A percentile compares a stretch with the other conserved stretches of the same genome.
These are phyloP conservation scores for Phymanthus crucifer DNA, from an alignment of 92 coral and sea anemone species.

Conservation along the genomic window DNA sequence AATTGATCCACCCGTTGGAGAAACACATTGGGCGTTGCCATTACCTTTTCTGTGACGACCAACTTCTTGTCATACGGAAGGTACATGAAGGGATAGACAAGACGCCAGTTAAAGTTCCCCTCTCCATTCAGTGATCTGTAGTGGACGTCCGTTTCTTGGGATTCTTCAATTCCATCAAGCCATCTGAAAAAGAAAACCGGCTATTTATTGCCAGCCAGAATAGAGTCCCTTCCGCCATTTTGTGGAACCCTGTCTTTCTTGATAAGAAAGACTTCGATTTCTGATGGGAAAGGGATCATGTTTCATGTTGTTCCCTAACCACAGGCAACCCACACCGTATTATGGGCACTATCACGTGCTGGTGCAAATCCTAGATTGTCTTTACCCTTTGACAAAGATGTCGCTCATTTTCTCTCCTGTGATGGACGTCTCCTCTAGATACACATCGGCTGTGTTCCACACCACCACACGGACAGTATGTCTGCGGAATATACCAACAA, in stretches of 20 bases:
- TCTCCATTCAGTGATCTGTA: constrained; percentile 88
- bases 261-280: no score
- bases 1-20: no score
- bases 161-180: constrained; percentile 73
- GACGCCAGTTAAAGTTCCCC: constrained; percentile 94
- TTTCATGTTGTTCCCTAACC: no score
- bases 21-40: no score
- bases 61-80: constrained; percentile 79
- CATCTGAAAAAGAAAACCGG: constrained; percentile 51
- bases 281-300: no score
- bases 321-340: no score
- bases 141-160: constrained; percentile 77
- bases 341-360: no score
- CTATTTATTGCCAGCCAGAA: no score
- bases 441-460: constrained; percentile 90
- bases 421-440: constrained; percentile 77
- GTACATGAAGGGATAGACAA: constrained; percentile 78
- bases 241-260: no score
- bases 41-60: constrained; percentile 75
- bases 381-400: constrained; percentile 87
- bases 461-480: constrained; percentile 75
- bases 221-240: no score
- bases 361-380: no score
- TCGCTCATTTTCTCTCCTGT: constrained; percentile 95
- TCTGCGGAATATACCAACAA: constrained; percentile 32